phyloP scores from a whole-genome alignment of 2,797 vertebrate genomes.

The Ficedula albicollis region DNA sequence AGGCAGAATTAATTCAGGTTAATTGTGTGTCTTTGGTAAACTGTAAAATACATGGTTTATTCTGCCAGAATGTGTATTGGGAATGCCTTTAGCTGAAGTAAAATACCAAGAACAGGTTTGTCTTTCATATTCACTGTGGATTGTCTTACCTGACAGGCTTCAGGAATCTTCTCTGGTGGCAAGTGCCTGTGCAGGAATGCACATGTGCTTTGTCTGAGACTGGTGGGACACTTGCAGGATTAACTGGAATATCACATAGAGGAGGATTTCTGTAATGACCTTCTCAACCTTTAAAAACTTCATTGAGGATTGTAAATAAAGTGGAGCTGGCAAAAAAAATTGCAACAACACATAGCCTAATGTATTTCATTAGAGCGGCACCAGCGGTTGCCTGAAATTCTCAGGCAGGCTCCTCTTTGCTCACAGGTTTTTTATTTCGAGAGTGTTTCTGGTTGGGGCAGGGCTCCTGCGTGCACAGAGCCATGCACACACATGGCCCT shows the following conservation, averaged over 20 bases:
- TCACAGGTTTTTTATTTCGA: neutral
- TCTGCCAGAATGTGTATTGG: neutral
- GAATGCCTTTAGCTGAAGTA: neutral
- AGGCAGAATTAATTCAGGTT: neutral
- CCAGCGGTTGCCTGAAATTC: neutral
- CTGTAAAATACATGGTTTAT: neutral
- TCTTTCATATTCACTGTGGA: neutral
- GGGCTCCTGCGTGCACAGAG: neutral
- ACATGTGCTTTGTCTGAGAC: neutral
- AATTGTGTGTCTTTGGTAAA: neutral
- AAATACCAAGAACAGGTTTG: neutral
- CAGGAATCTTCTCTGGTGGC: neutral
- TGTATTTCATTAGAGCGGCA: neutral
- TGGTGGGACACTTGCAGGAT: neutral
- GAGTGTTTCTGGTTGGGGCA: slow-evolving; percentile 1
- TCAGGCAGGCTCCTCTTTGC: neutral
- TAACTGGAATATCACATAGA: neutral
- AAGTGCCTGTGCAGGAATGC: neutral
- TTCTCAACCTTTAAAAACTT: neutral
- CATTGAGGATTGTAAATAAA: neutral
- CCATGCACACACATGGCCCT: neutral
- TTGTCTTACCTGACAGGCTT: neutral
- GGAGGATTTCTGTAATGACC: neutral
- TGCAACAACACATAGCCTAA: neutral
- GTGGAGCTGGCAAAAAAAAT: neutral